phyloP scores from a whole-genome alignment of 2,888 invertebrate genomes.

The Dugesia japonica region DNA sequence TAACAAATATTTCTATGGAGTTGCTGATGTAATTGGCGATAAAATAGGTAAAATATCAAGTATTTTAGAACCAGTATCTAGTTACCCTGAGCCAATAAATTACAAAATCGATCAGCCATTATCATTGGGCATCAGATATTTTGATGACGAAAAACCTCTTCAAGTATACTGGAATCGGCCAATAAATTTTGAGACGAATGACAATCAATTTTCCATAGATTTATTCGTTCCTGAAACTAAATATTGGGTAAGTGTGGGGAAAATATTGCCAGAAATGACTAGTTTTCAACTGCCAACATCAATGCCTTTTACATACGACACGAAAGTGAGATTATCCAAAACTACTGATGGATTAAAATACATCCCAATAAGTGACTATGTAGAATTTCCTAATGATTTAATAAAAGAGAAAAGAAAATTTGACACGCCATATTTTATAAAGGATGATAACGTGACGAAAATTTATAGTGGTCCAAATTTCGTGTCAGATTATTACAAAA shows the following conservation, averaged over 20 bases:
- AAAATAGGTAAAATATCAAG: neutral
- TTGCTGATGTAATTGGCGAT: neutral
- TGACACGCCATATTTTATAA: neutral
- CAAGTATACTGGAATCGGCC: neutral
- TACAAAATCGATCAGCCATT: neutral
- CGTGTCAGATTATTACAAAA: neutral
- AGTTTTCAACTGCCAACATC: neutral
- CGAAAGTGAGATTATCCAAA: neutral
- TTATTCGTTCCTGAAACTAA: neutral
- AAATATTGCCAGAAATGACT: neutral
- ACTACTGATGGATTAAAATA: neutral
- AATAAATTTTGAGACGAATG: neutral
- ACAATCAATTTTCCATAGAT: neutral
- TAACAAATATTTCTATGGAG: neutral
- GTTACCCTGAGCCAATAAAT: neutral
- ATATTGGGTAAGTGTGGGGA: neutral
- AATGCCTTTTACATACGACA: neutral
- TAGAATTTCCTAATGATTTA: neutral
- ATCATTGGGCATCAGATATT: neutral
- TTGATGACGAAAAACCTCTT: neutral
- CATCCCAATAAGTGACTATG: neutral
- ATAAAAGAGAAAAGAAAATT: neutral
- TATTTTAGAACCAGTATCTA: conserved; percentile 4
- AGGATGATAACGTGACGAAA: neutral
- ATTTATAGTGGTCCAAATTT: neutral